Conservation (phyloP, 35 echinoderm and acorn worm species). For the Lytechinus pictus region DNA sequence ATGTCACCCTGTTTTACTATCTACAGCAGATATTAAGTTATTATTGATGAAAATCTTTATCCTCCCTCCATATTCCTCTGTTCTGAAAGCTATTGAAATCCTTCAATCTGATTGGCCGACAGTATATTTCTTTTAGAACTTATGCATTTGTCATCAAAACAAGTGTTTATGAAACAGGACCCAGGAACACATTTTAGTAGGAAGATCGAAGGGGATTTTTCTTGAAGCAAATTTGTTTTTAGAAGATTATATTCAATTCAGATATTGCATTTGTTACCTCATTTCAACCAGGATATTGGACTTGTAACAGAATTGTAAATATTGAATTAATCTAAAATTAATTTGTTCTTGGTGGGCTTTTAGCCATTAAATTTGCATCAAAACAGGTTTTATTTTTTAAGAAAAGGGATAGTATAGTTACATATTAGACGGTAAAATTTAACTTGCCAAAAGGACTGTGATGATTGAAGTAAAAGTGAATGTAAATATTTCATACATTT, state of each 20-base stretch:
- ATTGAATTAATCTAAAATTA: background rate
- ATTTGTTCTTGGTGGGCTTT: background rate
- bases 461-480: background rate
- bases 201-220: background rate
- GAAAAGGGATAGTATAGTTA: background rate
- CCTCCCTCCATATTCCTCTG: too few relatives aligned
- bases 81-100: too few relatives aligned
- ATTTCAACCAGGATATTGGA: background rate
- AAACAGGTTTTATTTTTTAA: background rate
- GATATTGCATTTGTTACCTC: background rate
- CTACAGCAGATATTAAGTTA: too few relatives aligned
- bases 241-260: background rate
- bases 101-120: too few relatives aligned
- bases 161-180: background rate
- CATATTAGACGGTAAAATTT: background rate
- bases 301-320: background rate
- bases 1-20: too few relatives aligned
- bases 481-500: background rate
- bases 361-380: background rate
- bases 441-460: background rate
- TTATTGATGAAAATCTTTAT: background rate
- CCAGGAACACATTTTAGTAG: background rate
- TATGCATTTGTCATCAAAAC: too few relatives aligned
- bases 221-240: too few relatives aligned
- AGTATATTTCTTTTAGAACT: too few relatives aligned